phyloP scores from a whole-genome alignment of 2,797 vertebrate species.

The Anableps anableps region DNA sequence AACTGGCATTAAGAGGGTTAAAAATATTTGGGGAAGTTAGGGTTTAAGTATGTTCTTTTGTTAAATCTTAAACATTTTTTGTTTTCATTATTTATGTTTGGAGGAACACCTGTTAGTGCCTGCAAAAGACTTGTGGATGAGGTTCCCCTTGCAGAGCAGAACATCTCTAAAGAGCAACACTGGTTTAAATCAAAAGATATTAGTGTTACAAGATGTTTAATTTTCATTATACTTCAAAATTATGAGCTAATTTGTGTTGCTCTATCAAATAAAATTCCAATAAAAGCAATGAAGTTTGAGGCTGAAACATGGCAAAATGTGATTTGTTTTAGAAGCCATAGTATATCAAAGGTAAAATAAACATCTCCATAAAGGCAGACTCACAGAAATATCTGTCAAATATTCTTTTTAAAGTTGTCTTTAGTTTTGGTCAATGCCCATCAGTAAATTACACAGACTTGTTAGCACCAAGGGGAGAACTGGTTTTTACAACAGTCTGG shows the following conservation, averaged over 20 bases:
- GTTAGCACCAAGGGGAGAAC: constrained; percentile 55
- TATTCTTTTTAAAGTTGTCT: not conserved
- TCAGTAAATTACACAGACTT: constrained; percentile 46
- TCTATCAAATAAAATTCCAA: not conserved
- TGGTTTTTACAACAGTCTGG: constrained; percentile 61
- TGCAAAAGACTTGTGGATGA: too few species aligned
- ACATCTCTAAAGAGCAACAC: not conserved
- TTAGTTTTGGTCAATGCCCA: constrained; percentile 3
- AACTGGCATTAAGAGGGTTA: not conserved
- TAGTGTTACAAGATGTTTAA: not conserved
- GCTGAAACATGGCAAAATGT: not conserved
- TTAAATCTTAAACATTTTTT: not conserved
- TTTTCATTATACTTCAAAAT: not conserved
- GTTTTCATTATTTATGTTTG: not conserved
- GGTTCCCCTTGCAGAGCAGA: not conserved
- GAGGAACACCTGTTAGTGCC: not conserved
- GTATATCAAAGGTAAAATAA: not conserved
- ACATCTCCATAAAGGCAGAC: not conserved
- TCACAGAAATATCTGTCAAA: not conserved
- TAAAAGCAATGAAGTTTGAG: not conserved
- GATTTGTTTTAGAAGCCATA: not conserved
- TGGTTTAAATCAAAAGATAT: not conserved
- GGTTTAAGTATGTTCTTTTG: not conserved
- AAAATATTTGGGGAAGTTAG: not conserved
- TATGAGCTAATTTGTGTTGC: not conserved